Conservation (phyloP, 1,140 invertebrate genomes). For the Andrena cerasifolii region DNA sequence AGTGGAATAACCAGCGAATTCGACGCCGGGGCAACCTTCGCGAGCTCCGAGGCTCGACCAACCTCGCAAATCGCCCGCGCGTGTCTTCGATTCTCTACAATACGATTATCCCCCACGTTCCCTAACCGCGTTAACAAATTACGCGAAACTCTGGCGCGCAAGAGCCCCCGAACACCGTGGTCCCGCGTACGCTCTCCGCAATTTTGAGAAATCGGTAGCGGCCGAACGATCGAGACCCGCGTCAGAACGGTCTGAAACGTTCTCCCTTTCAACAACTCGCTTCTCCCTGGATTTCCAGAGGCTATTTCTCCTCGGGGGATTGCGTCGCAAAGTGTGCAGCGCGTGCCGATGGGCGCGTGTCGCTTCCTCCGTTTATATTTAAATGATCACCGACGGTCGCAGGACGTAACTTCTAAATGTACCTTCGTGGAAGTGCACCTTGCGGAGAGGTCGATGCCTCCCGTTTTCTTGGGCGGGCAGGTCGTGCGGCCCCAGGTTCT, state of each 20-base stretch:
- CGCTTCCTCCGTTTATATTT: slow-evolving; percentile 63
- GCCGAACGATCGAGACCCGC: neutral
- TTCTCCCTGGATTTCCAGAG: too few relatives aligned
- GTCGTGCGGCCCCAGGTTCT: slow-evolving; percentile 83
- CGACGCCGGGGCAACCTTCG: too few relatives aligned
- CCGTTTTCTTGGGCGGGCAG: slow-evolving; percentile 73
- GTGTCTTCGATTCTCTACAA: neutral
- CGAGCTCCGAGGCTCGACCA: neutral
- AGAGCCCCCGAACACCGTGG: neutral
- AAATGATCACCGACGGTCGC: slow-evolving; percentile 45
- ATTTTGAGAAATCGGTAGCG: too few relatives aligned
- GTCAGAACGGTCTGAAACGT: neutral
- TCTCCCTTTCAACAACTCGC: too few relatives aligned
- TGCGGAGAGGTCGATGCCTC: slow-evolving; percentile 73
- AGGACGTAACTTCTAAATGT: slow-evolving; percentile 37
- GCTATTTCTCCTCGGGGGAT: slow-evolving; percentile 11
- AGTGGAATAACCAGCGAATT: slow-evolving; percentile 28
- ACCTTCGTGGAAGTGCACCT: slow-evolving; percentile 75
- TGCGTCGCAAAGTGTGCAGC: neutral
- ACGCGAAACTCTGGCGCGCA: neutral
- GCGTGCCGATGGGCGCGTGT: slow-evolving; percentile 27
- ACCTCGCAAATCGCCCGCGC: neutral
- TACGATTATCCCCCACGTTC: too few relatives aligned
- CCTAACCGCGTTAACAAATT: neutral
- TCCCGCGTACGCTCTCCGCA: too few relatives aligned